Conservation (phyloP, 2,113 vertebrate species). For the Empidonax traillii region DNA sequence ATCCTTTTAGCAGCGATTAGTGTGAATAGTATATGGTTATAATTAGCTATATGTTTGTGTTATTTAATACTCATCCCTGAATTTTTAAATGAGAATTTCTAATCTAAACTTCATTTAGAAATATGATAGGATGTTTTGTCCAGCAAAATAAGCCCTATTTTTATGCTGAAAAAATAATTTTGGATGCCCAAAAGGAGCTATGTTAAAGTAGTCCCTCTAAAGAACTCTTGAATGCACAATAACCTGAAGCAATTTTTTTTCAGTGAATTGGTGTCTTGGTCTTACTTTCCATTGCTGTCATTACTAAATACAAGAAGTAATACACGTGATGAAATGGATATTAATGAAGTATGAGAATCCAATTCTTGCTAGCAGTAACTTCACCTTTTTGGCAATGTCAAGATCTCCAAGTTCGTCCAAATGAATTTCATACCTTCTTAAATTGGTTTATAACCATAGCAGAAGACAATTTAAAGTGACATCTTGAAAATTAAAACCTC, state of each 20-base stretch:
- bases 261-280: not conserved
- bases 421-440: not conserved
- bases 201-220: not conserved
- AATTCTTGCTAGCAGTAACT: not conserved
- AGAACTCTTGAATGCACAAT: not conserved
- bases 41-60: not conserved
- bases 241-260: not conserved
- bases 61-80: not conserved
- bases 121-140: not conserved
- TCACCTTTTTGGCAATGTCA: not conserved
- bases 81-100: not conserved
- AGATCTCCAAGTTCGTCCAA: not conserved
- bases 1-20: not conserved
- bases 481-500: slow-evolving; percentile 6
- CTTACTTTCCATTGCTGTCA: not conserved
- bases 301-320: not conserved
- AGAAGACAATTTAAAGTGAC: not conserved
- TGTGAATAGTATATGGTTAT: not conserved
- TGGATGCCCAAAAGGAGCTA: not conserved
- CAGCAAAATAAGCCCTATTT: not conserved
- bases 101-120: not conserved
- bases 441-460: not conserved
- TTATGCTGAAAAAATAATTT: not conserved
- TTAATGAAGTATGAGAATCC: not conserved
- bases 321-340: not conserved